Conservation (phyloP, 2,888 invertebrate genomes). For the Anthophora plumipes region DNA sequence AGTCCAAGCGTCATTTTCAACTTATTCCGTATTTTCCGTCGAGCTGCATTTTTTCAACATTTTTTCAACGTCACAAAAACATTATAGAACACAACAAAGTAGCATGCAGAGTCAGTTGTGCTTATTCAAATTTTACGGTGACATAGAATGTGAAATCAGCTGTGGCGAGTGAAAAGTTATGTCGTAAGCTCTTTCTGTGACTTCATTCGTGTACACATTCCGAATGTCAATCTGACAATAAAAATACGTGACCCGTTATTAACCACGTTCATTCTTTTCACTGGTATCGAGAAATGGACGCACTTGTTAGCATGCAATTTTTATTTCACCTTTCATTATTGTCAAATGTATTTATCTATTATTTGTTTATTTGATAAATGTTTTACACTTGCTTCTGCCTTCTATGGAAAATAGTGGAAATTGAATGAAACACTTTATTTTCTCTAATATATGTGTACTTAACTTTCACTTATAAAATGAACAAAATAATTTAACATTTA, state of each 20-base stretch:
- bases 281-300: not conserved
- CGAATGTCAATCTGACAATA: constrained; percentile 45
- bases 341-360: too few relatives aligned
- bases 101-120: not conserved
- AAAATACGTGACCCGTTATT: constrained; percentile 29
- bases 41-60: too few relatives aligned
- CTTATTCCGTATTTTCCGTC: too few relatives aligned
- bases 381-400: too few relatives aligned
- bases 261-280: not conserved
- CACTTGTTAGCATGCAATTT: not conserved
- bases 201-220: constrained; percentile 12
- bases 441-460: too few relatives aligned
- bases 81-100: constrained; percentile 7
- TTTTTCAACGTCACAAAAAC: not conserved
- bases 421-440: too few relatives aligned
- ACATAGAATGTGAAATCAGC: constrained; percentile 54
- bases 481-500: too few relatives aligned
- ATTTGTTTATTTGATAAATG: too few relatives aligned
- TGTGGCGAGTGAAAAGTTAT: constrained; percentile 68
- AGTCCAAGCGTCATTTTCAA: not conserved
- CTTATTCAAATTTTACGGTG: constrained; percentile 46
- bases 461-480: too few relatives aligned
- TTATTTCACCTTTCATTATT: too few relatives aligned
- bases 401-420: too few relatives aligned
- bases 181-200: constrained; percentile 46